Evolutionary conservation across 2,888 invertebrate genomes (phyloP), one percentile per base, ranked within the genome.

Genomic region (Ctenicera cuprea): DNA sequence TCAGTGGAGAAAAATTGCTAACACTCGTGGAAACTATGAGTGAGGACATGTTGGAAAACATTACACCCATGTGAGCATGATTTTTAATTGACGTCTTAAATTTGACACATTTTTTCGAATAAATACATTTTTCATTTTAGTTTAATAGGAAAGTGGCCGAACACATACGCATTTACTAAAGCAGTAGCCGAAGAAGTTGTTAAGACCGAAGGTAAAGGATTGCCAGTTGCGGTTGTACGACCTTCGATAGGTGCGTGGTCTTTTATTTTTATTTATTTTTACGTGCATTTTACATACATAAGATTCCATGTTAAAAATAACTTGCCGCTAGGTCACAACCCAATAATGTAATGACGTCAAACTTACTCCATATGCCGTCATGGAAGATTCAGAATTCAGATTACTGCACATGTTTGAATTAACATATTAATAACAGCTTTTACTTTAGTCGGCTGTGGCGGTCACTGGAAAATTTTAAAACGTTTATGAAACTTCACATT

Each of bases 141-240:
- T 37, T 76, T 90, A 14, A 77, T 89, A 2, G 87, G 85, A 0
- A 84, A 86, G 22, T 92, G 91, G 85, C 94, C 94, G 0, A 94
- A 95, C 84, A 93, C 93, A 0, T 94, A 94, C 85, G 90, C 92
- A 0, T 93, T 90, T 83, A 92, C 94, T 0, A 94, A 95, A 86
- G 91, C 92, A 7, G 82, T 94, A 14, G 92, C 92, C 0, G 95
- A 95, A 82, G 89, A 91, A 63, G 81, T 90, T 3, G 86, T 94
- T 0, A 84, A 89, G 26, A 88, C 87, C 67, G 89, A 91, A 80
- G 86, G 89, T 0, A 80, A 84, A 4, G 87, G 87, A 12, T 82
- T 95, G 5, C 94, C 94, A 0, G 83, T 92, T 0, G 91, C 90
- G 73, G 90, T 95, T 52, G 89, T 94, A 45, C 86, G 95, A 72